Conservation (phyloP, 2,797 vertebrate species). For the Poeciliopsis infans region DNA sequence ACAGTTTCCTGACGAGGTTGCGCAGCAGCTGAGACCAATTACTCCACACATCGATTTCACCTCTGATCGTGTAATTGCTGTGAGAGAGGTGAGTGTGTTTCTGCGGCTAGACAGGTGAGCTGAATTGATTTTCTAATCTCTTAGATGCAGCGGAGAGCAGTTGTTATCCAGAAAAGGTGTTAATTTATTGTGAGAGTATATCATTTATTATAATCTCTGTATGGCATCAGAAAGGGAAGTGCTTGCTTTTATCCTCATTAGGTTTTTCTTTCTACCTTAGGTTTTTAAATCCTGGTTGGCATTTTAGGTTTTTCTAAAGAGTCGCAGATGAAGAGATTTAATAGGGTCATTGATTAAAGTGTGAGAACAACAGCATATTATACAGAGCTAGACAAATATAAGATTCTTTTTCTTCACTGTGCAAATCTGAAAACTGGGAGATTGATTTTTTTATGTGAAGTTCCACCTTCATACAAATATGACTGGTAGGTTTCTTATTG, state of each 20-base stretch:
- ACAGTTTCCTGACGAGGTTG: conserved; percentile 74
- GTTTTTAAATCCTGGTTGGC: conserved; percentile 5
- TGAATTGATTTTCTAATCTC: conserved; percentile 71
- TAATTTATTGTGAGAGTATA: conserved; percentile 20
- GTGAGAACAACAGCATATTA: conserved; percentile 4
- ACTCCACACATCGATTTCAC: conserved; percentile 76
- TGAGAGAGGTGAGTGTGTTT: conserved; percentile 60
- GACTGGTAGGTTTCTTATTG: neutral
- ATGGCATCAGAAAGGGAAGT: conserved; percentile 27
- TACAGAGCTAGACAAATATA: neutral
- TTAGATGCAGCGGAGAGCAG: conserved; percentile 14
- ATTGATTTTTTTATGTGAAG: neutral
- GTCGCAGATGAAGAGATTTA: conserved; percentile 19
- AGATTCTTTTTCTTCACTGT: neutral
- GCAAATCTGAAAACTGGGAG: neutral
- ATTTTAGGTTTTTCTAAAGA: conserved; percentile 13
- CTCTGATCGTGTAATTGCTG: conserved; percentile 78
- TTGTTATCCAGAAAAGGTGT: conserved; percentile 19
- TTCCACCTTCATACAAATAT: neutral
- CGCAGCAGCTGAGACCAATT: conserved; percentile 72
- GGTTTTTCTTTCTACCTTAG: neutral
- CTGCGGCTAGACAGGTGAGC: conserved; percentile 64
- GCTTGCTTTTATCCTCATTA: conserved; percentile 20
- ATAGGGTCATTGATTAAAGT: conserved; percentile 27
- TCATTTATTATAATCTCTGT: conserved; percentile 22